Evolutionary conservation across 2,113 vertebrate species (phyloP), one percentile per base, ranked within the genome.

Genomic region (Micronycteris hirsuta): DNA sequence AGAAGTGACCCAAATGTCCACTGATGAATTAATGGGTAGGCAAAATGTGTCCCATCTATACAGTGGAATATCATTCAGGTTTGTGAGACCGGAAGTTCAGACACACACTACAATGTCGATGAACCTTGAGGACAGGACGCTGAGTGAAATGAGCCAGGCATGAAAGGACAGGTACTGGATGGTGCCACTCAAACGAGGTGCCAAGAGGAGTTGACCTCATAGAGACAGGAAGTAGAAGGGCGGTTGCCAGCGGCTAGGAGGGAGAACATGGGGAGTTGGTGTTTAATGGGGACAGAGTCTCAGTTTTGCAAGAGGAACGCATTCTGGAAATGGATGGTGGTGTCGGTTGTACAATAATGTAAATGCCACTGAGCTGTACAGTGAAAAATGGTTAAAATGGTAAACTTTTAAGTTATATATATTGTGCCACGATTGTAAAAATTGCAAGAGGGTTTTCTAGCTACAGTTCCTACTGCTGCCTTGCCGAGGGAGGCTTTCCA

Each of bases 271-370:
- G 43, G 36, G 41, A 7, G 24, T 31, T 20, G 7, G 38, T 19
- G 24, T 63, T 41, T n/a, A 71, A 19, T 2, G 15, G 36, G 67
- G 38, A 63, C 45, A 58, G 28, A 89, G 52, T 45, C 70, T 65
- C 45, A 26, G 28, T 47, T 65, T 41, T 26, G 19, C 36, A 71
- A 71, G 45, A 71, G 11, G 20, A 33, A 80, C 26, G 45, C 41
- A 8, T 41, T 73, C 73, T 58, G 47, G 38, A 38, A 28, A 22
- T 1, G 10, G 43, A 31, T 6, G 17, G n/a, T 22, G 38, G 31
- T 9, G 31, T 36, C 2, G 36, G 11, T 0, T 12, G 6, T 26
- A 12, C 15, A 13, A 9, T 3, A 10, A 36, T 6, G 19, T 20
- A 68, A 61, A 78, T 20, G 14, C 63, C 24, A 20, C 52, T 61